These are phyloP conservation scores for Chydorus sphaericus DNA, from an alignment of 2,888 invertebrate species.

Conservation along the genomic window DNA sequence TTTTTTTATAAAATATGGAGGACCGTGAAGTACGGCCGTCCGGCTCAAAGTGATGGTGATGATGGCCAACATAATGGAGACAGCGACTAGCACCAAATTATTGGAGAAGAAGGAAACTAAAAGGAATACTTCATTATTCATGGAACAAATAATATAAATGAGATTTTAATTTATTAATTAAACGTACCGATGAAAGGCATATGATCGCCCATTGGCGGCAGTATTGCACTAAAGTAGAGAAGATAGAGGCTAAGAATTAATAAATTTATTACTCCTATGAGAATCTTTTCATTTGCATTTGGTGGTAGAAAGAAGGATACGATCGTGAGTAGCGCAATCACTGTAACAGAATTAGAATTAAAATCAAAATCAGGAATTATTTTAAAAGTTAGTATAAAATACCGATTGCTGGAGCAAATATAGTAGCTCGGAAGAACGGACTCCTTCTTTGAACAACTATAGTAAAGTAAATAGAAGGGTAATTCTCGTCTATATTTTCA, in stretches of 20 bases:
- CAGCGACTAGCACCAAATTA: conserved; percentile 34
- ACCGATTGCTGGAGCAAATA: conserved; percentile 44
- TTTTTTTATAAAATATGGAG: conserved; percentile 38
- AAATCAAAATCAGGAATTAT: neutral
- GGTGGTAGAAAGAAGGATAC: conserved; percentile 49
- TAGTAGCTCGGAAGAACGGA: conserved; percentile 42
- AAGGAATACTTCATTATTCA: too few species aligned
- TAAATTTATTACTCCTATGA: conserved; percentile 38
- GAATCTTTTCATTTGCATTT: conserved; percentile 48
- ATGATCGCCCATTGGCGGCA: conserved; percentile 39
- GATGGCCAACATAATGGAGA: conserved; percentile 39
- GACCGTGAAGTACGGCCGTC: conserved; percentile 30
- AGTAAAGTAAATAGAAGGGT: conserved; percentile 36
- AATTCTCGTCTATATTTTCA: conserved; percentile 36
- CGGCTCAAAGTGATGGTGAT: conserved; percentile 39
- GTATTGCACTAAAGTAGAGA: conserved; percentile 43
- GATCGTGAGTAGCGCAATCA: conserved; percentile 43
- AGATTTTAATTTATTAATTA: conserved; percentile 1
- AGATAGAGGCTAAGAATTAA: conserved; percentile 45
- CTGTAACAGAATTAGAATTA: conserved; percentile 26
- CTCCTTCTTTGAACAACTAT: conserved; percentile 39
- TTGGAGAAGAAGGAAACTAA: conserved; percentile 41
- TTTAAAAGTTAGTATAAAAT: conserved; percentile 2
- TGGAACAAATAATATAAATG: too few species aligned
- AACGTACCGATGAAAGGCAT: conserved; percentile 40